Conservation (phyloP, 2,888 invertebrate species). For the Zelleria hepariella region DNA sequence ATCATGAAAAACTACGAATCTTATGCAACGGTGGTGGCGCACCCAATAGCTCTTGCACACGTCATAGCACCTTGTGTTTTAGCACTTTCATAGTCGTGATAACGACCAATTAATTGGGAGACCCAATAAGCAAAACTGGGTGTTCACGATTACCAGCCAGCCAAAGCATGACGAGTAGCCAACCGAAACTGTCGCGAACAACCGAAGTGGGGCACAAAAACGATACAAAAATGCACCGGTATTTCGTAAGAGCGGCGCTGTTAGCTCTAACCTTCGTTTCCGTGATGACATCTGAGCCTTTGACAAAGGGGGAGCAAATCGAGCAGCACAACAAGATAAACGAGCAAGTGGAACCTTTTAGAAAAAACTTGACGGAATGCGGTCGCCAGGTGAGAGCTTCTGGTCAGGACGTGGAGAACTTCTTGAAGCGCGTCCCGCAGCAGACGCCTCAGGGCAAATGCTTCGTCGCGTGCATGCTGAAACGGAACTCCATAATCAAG, state of each 20-base stretch:
- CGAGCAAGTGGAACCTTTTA: slow-evolving; percentile 49
- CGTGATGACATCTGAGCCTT: slow-evolving; percentile 38
- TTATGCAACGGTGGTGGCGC: background rate
- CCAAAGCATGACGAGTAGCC: slow-evolving; percentile 19
- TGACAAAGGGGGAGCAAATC: slow-evolving; percentile 51
- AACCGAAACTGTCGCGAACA: slow-evolving; percentile 23
- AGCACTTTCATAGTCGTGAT: slow-evolving; percentile 12
- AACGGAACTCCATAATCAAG: slow-evolving; percentile 46
- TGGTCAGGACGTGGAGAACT: slow-evolving; percentile 47
- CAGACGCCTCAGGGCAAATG: slow-evolving; percentile 50
- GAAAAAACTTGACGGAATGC: slow-evolving; percentile 54
- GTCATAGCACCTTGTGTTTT: background rate
- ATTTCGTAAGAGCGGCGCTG: slow-evolving; percentile 19
- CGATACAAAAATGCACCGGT: slow-evolving; percentile 24
- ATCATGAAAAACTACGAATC: background rate
- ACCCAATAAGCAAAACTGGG: background rate
- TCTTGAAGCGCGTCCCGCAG: slow-evolving; percentile 53
- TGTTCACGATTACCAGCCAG: background rate
- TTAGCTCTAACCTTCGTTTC: slow-evolving; percentile 29
- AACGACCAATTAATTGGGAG: slow-evolving; percentile 36
- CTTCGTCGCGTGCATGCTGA: slow-evolving; percentile 58
- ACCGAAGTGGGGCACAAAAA: slow-evolving; percentile 8
- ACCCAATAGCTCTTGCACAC: background rate
- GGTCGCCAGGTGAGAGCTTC: slow-evolving; percentile 53
- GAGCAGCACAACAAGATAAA: slow-evolving; percentile 37